Evolutionary conservation across 2,113 vertebrate species (phyloP).

Genomic region (Nesogale talazaci): DNA sequence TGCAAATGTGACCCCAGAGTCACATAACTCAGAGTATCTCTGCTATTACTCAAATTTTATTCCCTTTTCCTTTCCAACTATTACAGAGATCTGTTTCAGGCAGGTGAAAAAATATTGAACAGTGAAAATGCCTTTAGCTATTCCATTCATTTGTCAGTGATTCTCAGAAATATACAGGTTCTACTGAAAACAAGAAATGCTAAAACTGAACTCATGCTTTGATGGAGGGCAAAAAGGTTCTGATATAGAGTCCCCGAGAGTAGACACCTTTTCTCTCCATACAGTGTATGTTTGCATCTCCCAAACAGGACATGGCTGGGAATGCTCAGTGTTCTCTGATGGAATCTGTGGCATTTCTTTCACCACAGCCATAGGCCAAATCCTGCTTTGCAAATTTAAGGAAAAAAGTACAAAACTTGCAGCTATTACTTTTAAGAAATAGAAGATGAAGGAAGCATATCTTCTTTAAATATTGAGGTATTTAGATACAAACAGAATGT

Average conservation of each 20-base stretch:
- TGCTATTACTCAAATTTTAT: slow-evolving; percentile 35
- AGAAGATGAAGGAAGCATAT: background rate
- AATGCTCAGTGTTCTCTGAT: background rate
- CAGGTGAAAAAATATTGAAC: slow-evolving; percentile 15
- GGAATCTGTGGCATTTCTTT: background rate
- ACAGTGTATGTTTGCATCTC: background rate
- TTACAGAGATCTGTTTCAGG: slow-evolving; percentile 26
- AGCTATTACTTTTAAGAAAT: background rate
- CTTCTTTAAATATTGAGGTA: background rate
- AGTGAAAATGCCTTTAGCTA: background rate
- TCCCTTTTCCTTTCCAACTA: slow-evolving; percentile 35
- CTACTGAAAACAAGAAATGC: slow-evolving; percentile 21
- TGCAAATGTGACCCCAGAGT: slow-evolving; percentile 30
- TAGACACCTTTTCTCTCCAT: background rate
- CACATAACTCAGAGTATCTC: slow-evolving; percentile 42
- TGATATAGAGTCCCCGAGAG: background rate
- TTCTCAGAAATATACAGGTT: background rate
- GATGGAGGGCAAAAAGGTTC: background rate
- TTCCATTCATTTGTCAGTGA: background rate
- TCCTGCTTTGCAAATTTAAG: background rate
- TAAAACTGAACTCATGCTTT: background rate
- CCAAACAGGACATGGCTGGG: background rate
- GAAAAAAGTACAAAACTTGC: background rate
- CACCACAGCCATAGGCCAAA: background rate
- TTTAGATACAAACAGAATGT: background rate